Evolutionary conservation across 2,113 vertebrate genomes (phyloP).

Genomic region (Colistium nudipinnis): DNA sequence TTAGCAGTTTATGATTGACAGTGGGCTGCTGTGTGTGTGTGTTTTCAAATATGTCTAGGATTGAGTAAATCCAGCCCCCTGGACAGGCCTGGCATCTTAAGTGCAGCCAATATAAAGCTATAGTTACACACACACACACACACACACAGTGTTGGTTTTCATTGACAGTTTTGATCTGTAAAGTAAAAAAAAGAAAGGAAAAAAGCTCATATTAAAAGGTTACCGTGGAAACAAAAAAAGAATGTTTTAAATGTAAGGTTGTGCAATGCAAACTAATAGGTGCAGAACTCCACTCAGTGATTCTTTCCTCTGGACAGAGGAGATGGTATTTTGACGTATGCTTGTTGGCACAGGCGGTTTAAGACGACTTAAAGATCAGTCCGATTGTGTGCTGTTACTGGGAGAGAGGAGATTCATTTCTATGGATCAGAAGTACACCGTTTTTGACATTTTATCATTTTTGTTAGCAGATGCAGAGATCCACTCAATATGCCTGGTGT

Average conservation of each 20-base stretch:
- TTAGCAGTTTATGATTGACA: too few species aligned
- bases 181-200: background rate
- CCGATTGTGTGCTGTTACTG: background rate
- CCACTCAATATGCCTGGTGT: conserved; percentile 1
- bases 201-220: background rate
- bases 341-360: background rate
- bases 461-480: conserved; percentile 15
- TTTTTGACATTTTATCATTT: conserved; percentile 4
- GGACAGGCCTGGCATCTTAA: too few species aligned
- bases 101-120: too few species aligned
- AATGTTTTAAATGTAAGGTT: background rate
- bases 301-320: background rate
- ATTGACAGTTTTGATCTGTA: too few species aligned
- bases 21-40: too few species aligned
- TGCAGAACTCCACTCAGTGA: background rate
- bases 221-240: too few species aligned
- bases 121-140: too few species aligned
- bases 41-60: too few species aligned
- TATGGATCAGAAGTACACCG: background rate
- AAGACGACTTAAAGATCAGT: too few species aligned
- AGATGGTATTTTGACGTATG: background rate
- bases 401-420: background rate
- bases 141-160: too few species aligned
- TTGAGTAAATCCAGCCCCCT: too few species aligned
- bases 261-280: background rate